Percentiles rank a stretch among this genome's conserved stretches.
phyloP scores from a whole-genome alignment of 2,888 invertebrate genomes.

The Ferrisia virgata region DNA sequence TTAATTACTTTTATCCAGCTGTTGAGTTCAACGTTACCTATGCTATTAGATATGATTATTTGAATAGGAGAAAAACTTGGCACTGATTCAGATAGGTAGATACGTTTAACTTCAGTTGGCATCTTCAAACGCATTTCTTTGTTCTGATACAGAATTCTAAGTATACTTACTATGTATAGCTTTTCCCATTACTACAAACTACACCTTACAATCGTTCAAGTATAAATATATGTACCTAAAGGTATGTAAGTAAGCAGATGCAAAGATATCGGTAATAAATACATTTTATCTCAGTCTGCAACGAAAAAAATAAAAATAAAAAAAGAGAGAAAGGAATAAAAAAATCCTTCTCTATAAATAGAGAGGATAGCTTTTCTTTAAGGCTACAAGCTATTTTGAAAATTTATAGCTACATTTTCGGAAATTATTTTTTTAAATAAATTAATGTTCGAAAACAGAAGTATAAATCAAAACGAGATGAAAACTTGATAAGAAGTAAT shows the following conservation, averaged over 20 bases:
- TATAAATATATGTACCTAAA: too few species aligned
- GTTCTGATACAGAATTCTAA: background rate
- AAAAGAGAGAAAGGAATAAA: background rate
- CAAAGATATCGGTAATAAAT: background rate
- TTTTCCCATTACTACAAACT: background rate
- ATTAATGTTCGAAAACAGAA: background rate
- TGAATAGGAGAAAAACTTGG: background rate
- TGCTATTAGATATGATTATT: background rate
- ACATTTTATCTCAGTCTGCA: background rate
- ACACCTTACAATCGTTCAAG: too few species aligned
- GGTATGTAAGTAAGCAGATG: too few species aligned
- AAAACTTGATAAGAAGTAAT: background rate
- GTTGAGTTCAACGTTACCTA: background rate
- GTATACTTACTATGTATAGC: too few species aligned
- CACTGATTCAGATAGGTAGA: background rate
- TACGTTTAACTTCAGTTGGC: background rate
- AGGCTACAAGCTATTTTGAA: background rate
- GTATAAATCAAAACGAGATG: slow-evolving; percentile 7
- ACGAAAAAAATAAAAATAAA: background rate
- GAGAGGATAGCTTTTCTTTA: background rate
- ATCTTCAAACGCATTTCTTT: background rate
- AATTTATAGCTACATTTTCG: background rate
- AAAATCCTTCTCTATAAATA: background rate
- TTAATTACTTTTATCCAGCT: background rate
- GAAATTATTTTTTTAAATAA: slow-evolving; percentile 27